Percentiles rank a stretch among this genome's conserved stretches.
Evolutionary conservation across 1,140 invertebrate species (phyloP).

Genomic region (Charaxes varanes): DNA sequence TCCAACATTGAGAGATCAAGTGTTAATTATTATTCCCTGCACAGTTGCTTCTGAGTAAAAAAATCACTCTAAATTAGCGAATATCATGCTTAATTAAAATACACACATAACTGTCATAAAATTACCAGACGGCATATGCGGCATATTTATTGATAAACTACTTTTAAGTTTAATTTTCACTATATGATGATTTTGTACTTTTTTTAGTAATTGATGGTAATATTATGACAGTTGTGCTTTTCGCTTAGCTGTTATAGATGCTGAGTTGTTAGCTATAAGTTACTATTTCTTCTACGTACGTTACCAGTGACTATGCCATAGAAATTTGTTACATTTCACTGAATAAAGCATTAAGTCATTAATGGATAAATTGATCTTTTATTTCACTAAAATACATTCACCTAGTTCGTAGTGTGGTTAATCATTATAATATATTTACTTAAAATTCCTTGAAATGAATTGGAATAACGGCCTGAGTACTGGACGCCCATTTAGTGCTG

Average conservation of each 20-base stretch:
- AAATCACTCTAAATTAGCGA: background rate
- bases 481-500: too few relatives aligned
- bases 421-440: too few relatives aligned
- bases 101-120: constrained; percentile 9
- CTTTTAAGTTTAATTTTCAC: constrained; percentile 6
- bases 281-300: constrained; percentile 46
- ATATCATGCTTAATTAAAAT: constrained; percentile 3
- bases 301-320: constrained; percentile 73
- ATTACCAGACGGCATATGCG: constrained; percentile 6
- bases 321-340: constrained; percentile 61
- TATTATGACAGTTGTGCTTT: constrained; percentile 3
- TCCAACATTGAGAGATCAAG: too few relatives aligned
- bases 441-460: too few relatives aligned
- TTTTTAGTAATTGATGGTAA: constrained; percentile 5
- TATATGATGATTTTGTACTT: constrained; percentile 4
- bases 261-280: constrained; percentile 45
- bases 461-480: too few relatives aligned
- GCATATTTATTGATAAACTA: constrained; percentile 11
- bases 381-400: too few relatives aligned
- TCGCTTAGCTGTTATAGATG: constrained; percentile 38
- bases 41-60: constrained; percentile 1
- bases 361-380: constrained; percentile 22
- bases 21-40: too few relatives aligned
- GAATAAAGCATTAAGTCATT: constrained; percentile 50
- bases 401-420: too few relatives aligned